Conservation (phyloP, 2,888 invertebrate species). For the Parelbella ahira region DNA sequence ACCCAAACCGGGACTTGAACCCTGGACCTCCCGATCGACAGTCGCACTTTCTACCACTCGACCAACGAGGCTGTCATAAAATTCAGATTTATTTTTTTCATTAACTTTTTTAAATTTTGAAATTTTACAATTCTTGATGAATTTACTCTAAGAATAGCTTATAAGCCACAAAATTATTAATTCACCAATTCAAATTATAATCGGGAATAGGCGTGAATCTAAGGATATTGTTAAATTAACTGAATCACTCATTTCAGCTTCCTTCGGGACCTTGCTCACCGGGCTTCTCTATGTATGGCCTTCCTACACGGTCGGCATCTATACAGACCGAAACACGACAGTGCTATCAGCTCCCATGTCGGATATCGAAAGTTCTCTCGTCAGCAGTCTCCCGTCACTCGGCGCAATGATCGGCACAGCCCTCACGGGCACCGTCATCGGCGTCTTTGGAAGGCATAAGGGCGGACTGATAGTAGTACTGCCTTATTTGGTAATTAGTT, state of each 20-base stretch:
- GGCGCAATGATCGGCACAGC: constrained; percentile 74
- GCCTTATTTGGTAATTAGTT: constrained; percentile 69
- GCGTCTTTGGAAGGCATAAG: constrained; percentile 74
- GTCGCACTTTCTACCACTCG: no score
- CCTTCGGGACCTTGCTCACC: constrained; percentile 48
- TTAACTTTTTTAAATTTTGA: no score
- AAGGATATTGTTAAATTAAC: no score
- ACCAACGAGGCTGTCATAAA: no score
- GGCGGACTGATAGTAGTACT: constrained; percentile 73
- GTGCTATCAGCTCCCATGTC: constrained; percentile 65
- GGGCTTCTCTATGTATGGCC: constrained; percentile 77
- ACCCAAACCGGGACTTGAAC: no score
- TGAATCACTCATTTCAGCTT: constrained; percentile 49
- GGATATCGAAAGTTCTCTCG: constrained; percentile 67
- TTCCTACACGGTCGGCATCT: constrained; percentile 72
- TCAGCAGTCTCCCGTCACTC: constrained; percentile 77
- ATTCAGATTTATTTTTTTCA: no score
- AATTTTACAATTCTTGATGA: no score
- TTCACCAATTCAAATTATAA: no score
- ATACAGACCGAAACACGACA: constrained; percentile 57
- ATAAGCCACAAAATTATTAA: no score
- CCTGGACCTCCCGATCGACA: no score
- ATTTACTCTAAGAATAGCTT: no score
- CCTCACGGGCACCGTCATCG: constrained; percentile 61
- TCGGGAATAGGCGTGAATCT: no score